Evolutionary conservation across 2,113 vertebrate species (phyloP), one percentile per base, ranked within the genome.

Genomic region (Dasyurus viverrinus): DNA sequence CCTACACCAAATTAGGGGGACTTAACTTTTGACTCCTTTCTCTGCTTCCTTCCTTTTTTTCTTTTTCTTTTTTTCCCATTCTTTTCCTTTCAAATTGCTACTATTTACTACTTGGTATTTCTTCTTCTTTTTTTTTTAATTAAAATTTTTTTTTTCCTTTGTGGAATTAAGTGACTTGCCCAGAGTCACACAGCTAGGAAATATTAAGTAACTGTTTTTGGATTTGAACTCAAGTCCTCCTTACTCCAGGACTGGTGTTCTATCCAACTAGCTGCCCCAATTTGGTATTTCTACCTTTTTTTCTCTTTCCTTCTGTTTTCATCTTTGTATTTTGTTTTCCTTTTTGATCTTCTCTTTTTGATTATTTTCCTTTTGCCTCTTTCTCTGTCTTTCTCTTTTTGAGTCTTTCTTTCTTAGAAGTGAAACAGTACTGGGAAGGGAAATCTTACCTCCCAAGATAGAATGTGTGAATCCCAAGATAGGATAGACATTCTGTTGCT

Each of bases 81-180:
- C 91, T 52, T 76, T 93, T 53, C 90, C 22, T 57, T 95, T 91
- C 27, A 50, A 0, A 27, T 91, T 54, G 0, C n/a, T 47, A 4
- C 48, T 95, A 95, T 76, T 89, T 53, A 24, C 36, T 25, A 4
- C 36, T 42, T 1, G 25, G 54, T 50, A 50, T 93, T 95, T 96
- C 60, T 53, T 92, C 26, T n/a, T 14, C 3, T 48, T 36, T 11
- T 42, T n/a, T 91, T 23, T 52, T 52, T 0, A 47, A 47, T 47
- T 52, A 11, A 52, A 52, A 52, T 1, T 52, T 52, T 10, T 52
- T 52, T 52, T 52, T 52, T 52, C 50, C 50, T 52, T 52, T 52
- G 50, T 52, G 50, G 50, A 10, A 11, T 52, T 52, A 52, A 52
- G 50, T 52, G 50, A 52, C 9, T 52, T 52, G 50, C 50, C 50